Evolutionary conservation across 1,140 invertebrate genomes (phyloP).

Genomic region (Oryctes rhinoceros): DNA sequence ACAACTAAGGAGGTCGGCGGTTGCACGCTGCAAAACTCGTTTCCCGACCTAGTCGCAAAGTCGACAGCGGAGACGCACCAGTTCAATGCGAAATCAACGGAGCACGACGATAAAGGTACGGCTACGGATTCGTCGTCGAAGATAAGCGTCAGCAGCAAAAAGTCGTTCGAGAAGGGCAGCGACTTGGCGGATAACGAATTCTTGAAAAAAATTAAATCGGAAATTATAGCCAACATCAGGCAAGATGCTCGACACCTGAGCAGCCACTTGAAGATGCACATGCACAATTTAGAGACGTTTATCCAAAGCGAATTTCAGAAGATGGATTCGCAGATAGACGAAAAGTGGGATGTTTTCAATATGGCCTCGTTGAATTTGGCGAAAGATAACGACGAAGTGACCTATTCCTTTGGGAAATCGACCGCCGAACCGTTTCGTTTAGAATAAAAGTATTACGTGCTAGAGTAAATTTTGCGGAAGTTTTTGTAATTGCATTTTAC

Average conservation of each 20-base stretch:
- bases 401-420: neutral
- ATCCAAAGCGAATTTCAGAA: constrained; percentile 32
- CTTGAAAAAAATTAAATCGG: constrained; percentile 33
- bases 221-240: neutral
- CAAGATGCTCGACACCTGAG: constrained; percentile 2
- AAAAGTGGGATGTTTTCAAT: constrained; percentile 18
- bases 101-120: neutral
- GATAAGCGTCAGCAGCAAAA: neutral
- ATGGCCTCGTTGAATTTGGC: constrained; percentile 8
- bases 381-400: neutral
- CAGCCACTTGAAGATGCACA: constrained; percentile 30
- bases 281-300: neutral
- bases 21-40: neutral
- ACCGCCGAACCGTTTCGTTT: neutral
- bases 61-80: neutral
- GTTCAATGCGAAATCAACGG: neutral
- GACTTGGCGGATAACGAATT: neutral
- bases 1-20: neutral
- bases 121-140: constrained; percentile 8
- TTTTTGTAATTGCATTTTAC: too few species aligned
- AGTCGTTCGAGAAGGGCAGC: neutral
- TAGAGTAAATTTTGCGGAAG: neutral
- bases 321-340: constrained; percentile 30
- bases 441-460: neutral
- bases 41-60: neutral